Evolutionary conservation across 2,113 vertebrate genomes (phyloP).

Genomic region (Rhynchomys soricoides): DNA sequence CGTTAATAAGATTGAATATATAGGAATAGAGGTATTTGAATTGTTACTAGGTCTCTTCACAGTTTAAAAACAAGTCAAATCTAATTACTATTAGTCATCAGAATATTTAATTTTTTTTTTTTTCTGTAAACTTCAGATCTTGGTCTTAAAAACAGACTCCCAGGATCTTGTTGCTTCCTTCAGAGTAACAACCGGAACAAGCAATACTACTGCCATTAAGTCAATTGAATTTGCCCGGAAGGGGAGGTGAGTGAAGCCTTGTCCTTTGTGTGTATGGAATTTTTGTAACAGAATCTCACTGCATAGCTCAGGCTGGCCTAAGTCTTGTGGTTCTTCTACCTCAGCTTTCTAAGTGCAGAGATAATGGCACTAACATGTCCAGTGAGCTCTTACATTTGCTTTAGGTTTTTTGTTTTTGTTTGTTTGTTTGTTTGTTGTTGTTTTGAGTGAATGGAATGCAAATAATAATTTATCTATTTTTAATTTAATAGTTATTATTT

Average conservation of each 20-base stretch:
- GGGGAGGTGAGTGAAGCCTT: conserved; percentile 91
- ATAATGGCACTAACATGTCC: background rate
- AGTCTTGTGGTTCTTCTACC: background rate
- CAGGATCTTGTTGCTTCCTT: conserved; percentile 98
- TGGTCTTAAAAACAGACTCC: conserved; percentile 96
- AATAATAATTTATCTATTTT: background rate
- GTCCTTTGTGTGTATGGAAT: background rate
- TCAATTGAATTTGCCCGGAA: conserved; percentile 99
- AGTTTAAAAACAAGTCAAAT: conserved; percentile 57
- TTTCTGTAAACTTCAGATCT: conserved; percentile 89
- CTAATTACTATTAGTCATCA: background rate
- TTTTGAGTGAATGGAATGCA: conserved; percentile 8
- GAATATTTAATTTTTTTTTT: conserved; percentile 63
- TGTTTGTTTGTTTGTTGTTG: too few relatives aligned
- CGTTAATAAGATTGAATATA: background rate
- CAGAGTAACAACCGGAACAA: conserved; percentile 98
- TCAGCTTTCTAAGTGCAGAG: background rate
- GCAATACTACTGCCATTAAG: conserved; percentile 99
- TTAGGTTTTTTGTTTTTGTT: conserved; percentile 24
- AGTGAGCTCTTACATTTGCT: background rate
- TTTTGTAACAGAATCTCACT: background rate
- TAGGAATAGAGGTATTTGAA: conserved; percentile 1
- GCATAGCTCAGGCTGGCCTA: background rate
- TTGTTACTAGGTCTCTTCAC: conserved; percentile 21
- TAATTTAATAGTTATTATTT: too few relatives aligned